Base-by-base conservation (phyloP, 2,888 invertebrate genomes). In the Caenorhabditis macrosperma region DNA sequence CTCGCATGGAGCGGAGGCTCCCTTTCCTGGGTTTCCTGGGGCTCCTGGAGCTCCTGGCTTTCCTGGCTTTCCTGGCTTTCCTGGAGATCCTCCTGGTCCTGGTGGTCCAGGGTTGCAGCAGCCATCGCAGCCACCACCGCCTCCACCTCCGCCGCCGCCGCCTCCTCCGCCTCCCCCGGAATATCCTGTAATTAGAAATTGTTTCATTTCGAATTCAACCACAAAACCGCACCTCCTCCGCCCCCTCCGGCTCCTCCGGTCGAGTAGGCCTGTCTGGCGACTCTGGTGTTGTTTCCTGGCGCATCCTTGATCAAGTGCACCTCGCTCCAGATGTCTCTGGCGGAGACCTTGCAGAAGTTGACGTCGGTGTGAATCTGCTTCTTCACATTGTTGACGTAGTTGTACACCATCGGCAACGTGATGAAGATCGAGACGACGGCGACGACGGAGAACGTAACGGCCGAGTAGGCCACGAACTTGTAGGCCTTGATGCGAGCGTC, bases 251-350 rank as follows among this genome's bases (percentile, higher is more conserved):
- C 68, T 64, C 60, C 72, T 59, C 81, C 83, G 48, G 75, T 75
- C 26, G 52, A 38, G 48, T 81, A 81, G 17, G 87, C 78, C 75
- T 89, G 89, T 80, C 89, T 85, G 55, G 87, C 86, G 44, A 88
- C 84, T 66, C 84, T 78, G 57, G 85, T 81, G 79, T 69, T 86
- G 55, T 82, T 74, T 35, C 79, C 69, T 26, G 86, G 86, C 35
- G 86, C 76, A 50, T 82, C 83, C 79, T 88, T 89, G 64, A 89
- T 84, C 26, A 84, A 66, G 68, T 86, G 86, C 52, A 89, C 89
- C 75, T 89, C 89, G n/a, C 87, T 79, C 89, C 89, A 89, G 83
- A 89, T 89, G 79, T 89, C 89, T 63, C 88, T 87, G 61, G 89
- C 89, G 46, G 88, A 88, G 24, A 86, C 88, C 72, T 88, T 88